These are phyloP conservation scores for Paramormyrops hopkinsi DNA, from an alignment of 2,797 vertebrate species.

Conservation along the genomic window DNA sequence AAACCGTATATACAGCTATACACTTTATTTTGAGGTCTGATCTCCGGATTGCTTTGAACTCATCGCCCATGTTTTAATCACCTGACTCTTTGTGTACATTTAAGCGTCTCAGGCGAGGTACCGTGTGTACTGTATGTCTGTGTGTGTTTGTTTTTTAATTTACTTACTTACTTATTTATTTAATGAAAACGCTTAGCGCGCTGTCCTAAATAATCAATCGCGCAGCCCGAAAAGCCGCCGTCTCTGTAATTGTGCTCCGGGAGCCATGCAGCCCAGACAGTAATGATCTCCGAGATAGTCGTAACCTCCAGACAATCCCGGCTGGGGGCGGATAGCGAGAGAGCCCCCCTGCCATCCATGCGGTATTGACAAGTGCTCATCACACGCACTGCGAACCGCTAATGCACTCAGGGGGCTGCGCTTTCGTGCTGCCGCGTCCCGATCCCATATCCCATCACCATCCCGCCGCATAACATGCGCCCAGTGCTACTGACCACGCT, in stretches of 20 bases:
- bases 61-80: background rate
- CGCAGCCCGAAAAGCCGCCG: background rate
- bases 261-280: background rate
- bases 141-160: background rate
- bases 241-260: background rate
- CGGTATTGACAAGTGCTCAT: slow-evolving; percentile 41
- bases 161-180: background rate
- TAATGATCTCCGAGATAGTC: slow-evolving; percentile 4
- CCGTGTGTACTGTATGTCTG: background rate
- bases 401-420: background rate
- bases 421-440: background rate
- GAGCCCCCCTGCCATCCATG: slow-evolving; percentile 42
- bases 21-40: background rate
- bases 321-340: slow-evolving; percentile 37
- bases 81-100: background rate
- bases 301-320: slow-evolving; percentile 13
- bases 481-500: background rate
- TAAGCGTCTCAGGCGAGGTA: background rate
- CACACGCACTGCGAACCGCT: background rate
- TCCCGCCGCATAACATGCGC: background rate
- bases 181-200: background rate
- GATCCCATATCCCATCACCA: background rate
- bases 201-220: background rate
- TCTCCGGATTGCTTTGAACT: background rate
- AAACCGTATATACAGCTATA: background rate